Conservation (phyloP, 2,113 vertebrate species). For the Oreotrochilus melanogaster region DNA sequence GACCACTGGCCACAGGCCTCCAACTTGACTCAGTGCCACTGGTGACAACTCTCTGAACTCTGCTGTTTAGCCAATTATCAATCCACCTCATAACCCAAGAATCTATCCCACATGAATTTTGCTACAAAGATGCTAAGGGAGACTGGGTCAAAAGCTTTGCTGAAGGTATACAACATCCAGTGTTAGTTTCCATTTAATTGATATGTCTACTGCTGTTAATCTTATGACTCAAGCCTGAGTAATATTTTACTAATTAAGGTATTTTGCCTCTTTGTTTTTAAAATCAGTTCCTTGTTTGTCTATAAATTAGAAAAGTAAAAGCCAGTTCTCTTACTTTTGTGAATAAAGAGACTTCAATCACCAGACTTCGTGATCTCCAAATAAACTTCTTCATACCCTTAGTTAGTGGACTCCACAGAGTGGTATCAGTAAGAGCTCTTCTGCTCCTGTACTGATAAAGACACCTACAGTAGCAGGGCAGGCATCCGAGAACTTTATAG, state of each 20-base stretch:
- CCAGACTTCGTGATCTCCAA: background rate
- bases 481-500: background rate
- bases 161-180: too few species aligned
- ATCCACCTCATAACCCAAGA: too few species aligned
- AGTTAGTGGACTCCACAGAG: background rate
- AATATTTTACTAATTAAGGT: background rate
- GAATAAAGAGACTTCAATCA: background rate
- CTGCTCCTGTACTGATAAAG: background rate
- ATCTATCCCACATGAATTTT: too few species aligned
- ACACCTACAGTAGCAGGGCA: background rate
- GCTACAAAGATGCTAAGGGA: too few species aligned
- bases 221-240: background rate
- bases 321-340: background rate
- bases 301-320: background rate
- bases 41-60: too few species aligned
- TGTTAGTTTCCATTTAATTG: background rate
- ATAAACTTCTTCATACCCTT: accelerated
- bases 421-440: background rate
- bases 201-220: background rate
- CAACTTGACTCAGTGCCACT: too few species aligned
- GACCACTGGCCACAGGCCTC: too few species aligned
- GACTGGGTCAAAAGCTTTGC: too few species aligned
- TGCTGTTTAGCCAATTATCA: too few species aligned
- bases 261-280: background rate
- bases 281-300: background rate